Conservation (phyloP, 2,888 invertebrate genomes). For the Polymixis flavicincta region DNA sequence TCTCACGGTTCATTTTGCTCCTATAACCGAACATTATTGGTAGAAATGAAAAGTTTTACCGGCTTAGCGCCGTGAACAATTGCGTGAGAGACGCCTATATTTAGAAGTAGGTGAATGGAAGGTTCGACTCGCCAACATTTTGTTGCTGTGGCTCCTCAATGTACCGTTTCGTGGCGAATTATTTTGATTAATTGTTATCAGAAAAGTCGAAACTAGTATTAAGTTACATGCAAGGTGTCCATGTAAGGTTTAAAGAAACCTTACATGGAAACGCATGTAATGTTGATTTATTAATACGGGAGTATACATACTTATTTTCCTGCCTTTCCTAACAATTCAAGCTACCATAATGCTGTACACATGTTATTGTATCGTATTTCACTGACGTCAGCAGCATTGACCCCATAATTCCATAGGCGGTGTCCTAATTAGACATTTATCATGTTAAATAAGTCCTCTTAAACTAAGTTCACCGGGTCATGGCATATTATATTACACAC, state of each 20-base stretch:
- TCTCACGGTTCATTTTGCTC: slow-evolving; percentile 59
- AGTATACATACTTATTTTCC: neutral
- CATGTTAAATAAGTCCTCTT: slow-evolving; percentile 25
- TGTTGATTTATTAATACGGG: too few species aligned
- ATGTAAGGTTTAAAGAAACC: too few species aligned
- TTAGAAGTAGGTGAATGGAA: slow-evolving; percentile 62
- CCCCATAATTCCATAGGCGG: slow-evolving; percentile 22
- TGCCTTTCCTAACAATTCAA: neutral
- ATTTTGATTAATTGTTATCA: neutral
- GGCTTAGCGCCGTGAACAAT: slow-evolving; percentile 52
- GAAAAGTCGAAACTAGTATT: too few species aligned
- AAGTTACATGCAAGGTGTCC: too few species aligned
- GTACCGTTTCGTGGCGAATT: neutral
- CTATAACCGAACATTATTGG: slow-evolving; percentile 50
- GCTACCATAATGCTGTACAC: neutral
- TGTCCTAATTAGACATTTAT: slow-evolving; percentile 34
- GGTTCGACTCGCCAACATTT: slow-evolving; percentile 26
- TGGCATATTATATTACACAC: neutral
- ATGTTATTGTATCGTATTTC: slow-evolving; percentile 12
- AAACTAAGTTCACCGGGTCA: slow-evolving; percentile 31
- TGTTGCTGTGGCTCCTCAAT: slow-evolving; percentile 12
- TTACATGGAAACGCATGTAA: too few species aligned
- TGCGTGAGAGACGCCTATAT: slow-evolving; percentile 56
- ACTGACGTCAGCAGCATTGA: slow-evolving; percentile 45
- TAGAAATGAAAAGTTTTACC: slow-evolving; percentile 65